Conservation (phyloP, 2,113 vertebrate genomes). For the Galbula dea region DNA sequence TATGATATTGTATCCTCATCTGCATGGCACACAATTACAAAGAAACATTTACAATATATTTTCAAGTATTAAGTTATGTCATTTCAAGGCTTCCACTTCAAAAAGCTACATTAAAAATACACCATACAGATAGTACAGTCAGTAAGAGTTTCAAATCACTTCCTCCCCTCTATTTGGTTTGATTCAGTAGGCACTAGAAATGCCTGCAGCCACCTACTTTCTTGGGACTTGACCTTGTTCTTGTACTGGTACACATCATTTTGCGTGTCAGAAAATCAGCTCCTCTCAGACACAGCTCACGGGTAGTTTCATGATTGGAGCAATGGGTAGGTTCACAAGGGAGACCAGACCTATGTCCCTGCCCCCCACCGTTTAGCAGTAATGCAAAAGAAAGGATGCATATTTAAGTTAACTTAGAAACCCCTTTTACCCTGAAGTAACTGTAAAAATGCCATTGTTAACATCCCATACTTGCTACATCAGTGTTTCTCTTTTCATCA, state of each 20-base stretch:
- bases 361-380: conserved; percentile 55
- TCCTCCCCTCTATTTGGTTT: conserved; percentile 77
- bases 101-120: conserved; percentile 79
- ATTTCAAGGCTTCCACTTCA: conserved; percentile 80
- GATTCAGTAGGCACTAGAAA: conserved; percentile 80
- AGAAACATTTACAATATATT: conserved; percentile 77
- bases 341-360: conserved; percentile 61
- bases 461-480: background rate
- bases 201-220: conserved; percentile 76
- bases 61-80: conserved; percentile 78
- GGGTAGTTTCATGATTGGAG: conserved; percentile 57
- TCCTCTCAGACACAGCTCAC: conserved; percentile 67
- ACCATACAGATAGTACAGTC: conserved; percentile 76
- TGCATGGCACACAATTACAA: conserved; percentile 78
- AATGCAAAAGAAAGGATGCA: conserved; percentile 68
- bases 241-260: conserved; percentile 53
- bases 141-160: conserved; percentile 69
- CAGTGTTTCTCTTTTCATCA: background rate
- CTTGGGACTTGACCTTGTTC: conserved; percentile 64
- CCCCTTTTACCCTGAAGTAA: conserved; percentile 5
- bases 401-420: conserved; percentile 55
- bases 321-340: conserved; percentile 62
- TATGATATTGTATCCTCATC: conserved; percentile 68
- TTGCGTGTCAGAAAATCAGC: conserved; percentile 64
- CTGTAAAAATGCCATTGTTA: conserved; percentile 6